Conservation (phyloP, 2,113 vertebrate species). For the Erinaceus europaeus region DNA sequence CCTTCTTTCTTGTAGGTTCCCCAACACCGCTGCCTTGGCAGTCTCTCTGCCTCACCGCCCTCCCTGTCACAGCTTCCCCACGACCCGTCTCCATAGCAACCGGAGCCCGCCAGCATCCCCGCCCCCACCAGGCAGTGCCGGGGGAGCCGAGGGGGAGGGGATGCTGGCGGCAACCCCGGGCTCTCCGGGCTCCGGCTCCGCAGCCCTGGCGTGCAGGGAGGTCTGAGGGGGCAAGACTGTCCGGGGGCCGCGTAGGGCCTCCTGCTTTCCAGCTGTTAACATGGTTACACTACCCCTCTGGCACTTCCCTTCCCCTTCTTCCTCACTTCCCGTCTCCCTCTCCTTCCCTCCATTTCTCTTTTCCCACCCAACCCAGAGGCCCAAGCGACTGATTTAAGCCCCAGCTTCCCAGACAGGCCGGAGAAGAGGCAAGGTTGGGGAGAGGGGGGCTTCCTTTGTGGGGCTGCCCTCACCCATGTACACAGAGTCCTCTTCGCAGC, state of each 20-base stretch:
- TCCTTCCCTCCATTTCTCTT: not conserved
- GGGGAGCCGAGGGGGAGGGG: not conserved
- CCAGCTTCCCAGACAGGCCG: not conserved
- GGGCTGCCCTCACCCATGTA: constrained; percentile 64
- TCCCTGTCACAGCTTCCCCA: constrained; percentile 22
- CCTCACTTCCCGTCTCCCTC: not conserved
- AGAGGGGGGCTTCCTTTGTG: not conserved
- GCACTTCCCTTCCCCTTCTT: not conserved
- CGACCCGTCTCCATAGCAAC: constrained; percentile 55
- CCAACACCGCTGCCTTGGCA: no score
- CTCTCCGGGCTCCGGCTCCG: not conserved
- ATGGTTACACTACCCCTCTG: not conserved
- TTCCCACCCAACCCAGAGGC: not conserved
- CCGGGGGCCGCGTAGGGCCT: not conserved
- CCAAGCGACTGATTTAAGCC: not conserved
- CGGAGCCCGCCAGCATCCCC: constrained; percentile 22
- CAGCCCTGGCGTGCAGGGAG: not conserved
- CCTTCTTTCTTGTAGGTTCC: not conserved
- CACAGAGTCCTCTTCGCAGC: not conserved
- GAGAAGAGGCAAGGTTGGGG: not conserved
- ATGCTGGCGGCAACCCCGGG: not conserved
- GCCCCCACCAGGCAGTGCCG: not conserved
- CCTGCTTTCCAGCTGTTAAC: not conserved
- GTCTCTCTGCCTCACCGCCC: no score
- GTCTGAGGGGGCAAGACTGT: not conserved